Conservation (phyloP, 2,113 vertebrate genomes). For the Merops nubicus region DNA sequence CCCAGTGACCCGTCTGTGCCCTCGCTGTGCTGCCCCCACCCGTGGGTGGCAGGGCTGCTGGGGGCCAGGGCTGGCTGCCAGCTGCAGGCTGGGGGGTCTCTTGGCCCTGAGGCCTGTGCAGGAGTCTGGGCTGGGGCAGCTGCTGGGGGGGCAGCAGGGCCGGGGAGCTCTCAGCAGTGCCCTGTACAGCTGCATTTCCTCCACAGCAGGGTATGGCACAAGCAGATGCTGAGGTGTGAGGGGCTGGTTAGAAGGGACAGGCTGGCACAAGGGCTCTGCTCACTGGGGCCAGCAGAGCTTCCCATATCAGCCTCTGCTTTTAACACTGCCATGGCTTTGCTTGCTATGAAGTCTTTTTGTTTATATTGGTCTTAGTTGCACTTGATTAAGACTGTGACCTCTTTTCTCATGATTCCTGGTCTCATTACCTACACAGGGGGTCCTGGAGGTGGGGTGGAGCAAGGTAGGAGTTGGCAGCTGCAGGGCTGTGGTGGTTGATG, state of each 20-base stretch:
- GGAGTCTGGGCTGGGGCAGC: too few relatives aligned
- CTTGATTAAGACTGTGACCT: background rate
- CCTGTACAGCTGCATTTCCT: background rate
- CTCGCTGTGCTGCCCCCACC: too few relatives aligned
- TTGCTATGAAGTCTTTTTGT: background rate
- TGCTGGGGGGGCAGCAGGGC: too few relatives aligned
- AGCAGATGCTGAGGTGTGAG: background rate
- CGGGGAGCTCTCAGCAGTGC: rapidly evolving
- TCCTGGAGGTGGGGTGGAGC: background rate
- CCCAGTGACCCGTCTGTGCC: too few relatives aligned
- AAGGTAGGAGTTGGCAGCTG: background rate
- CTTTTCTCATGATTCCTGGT: background rate
- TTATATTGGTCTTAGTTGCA: background rate
- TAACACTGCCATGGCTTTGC: rapidly evolving
- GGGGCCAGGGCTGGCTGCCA: background rate
- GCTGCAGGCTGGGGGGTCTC: too few relatives aligned
- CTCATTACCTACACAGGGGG: background rate
- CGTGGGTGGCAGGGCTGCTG: rapidly evolving
- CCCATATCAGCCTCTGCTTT: background rate
- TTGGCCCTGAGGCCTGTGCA: too few relatives aligned
- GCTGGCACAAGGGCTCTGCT: background rate
- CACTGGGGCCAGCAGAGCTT: rapidly evolving
- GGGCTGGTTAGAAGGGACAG: background rate
- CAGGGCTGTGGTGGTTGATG: background rate
- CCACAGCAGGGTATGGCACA: rapidly evolving